Base-by-base conservation (phyloP, 2,113 vertebrate genomes). In the Solea solea region DNA sequence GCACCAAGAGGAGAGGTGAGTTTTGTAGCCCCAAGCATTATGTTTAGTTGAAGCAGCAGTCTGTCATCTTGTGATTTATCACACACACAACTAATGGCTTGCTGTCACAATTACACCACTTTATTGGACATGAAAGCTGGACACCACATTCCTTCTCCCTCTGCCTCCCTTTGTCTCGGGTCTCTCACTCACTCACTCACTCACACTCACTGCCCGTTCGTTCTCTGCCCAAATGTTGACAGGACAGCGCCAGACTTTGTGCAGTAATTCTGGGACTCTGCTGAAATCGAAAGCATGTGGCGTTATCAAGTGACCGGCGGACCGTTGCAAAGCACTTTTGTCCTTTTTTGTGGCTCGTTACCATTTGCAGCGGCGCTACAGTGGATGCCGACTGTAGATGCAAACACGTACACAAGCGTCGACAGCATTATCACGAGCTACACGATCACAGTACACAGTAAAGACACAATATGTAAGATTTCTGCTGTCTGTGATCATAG, bases 31-130 rank as follows among this genome's bases (percentile, higher is more conserved):
- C 50, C 41, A 49, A 88, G 91, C 74, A 72, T 88, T 91, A 79
- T 87, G 81, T 90, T 93, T 87, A 88, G 88, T 88, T 16, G 78
- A 84, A 92, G 77, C 86, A 87, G 88, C 90, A 83, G 87, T 82
- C 87, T 89, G 88, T 89, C 89, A 88, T 85, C 76, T 78, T 64
- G 80, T 89, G 90, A 93, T 94, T 92, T 91, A 93, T 94, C 83
- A 78, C 87, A 86, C 69, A 12, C 56, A 72, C 11, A 60, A 64
- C 72, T 88, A 85, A 88, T 82, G 83, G 84, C 75, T 86, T 82
- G 84, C 76, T 74, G 51, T 91, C 86, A 69, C 86, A 84, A 91
- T 90, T 86, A 84, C 84, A 83, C 74, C 76, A 86, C 75, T 80
- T 89, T 86, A 89, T 89, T 88, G 90, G 85, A 90, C 66, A 80